These are phyloP conservation scores for Hydropsyche tenuis DNA, from an alignment of 1,140 invertebrate species.

Conservation along the genomic window DNA sequence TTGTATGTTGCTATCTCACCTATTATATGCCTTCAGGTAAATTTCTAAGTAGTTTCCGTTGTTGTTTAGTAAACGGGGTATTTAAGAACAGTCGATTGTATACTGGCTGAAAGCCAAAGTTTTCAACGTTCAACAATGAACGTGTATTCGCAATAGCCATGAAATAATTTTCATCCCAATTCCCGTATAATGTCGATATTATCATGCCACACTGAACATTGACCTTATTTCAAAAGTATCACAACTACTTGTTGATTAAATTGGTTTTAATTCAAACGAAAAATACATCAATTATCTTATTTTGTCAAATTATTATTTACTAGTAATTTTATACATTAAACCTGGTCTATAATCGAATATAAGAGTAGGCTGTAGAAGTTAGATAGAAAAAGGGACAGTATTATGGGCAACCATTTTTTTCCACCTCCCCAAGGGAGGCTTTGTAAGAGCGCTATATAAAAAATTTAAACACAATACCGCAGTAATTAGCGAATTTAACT, in stretches of 20 bases:
- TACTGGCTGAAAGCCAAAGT: slow-evolving; percentile 21
- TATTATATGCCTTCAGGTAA: slow-evolving; percentile 8
- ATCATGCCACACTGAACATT: neutral
- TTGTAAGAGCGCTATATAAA: slow-evolving; percentile 28
- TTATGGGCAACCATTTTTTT: slow-evolving; percentile 2
- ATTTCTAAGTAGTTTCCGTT: slow-evolving; percentile 26
- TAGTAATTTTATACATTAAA: neutral
- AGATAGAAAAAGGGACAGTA: neutral
- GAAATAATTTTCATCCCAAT: slow-evolving; percentile 17
- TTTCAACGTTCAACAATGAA: slow-evolving; percentile 1
- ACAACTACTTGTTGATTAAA: slow-evolving; percentile 29
- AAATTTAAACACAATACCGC: slow-evolving; percentile 41
- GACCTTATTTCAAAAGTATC: slow-evolving; percentile 4
- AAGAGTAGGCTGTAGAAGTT: neutral
- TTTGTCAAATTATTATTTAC: neutral
- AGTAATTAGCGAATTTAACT: slow-evolving; percentile 42
- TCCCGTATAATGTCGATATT: neutral
- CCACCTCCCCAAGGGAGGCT: slow-evolving; percentile 21
- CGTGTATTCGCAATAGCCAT: slow-evolving; percentile 13
- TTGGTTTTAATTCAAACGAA: neutral
- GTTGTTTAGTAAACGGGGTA: slow-evolving; percentile 6
- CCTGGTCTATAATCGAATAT: neutral
- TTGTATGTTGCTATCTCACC: slow-evolving; percentile 2
- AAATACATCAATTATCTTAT: no score
- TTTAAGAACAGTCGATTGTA: slow-evolving; percentile 22